Conservation (phyloP, 2,113 vertebrate species). For the Nycticebus coucang region DNA sequence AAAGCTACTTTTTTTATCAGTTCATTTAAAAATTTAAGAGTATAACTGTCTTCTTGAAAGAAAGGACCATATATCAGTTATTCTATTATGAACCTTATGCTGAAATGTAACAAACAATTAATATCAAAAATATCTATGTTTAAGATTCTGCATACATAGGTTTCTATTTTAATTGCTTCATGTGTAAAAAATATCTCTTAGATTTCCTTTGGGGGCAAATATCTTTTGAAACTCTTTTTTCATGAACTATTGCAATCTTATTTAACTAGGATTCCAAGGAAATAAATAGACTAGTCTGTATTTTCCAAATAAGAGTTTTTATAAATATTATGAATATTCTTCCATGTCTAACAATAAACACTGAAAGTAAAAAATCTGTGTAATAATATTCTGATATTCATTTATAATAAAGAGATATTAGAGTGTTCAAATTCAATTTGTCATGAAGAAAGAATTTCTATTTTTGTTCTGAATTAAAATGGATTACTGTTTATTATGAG, state of each 20-base stretch:
- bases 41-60: not conserved
- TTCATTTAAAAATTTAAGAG: not conserved
- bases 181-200: not conserved
- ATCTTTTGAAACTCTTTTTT: not conserved
- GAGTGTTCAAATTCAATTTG: not conserved
- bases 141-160: not conserved
- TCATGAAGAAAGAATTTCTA: not conserved
- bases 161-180: not conserved
- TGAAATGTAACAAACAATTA: not conserved
- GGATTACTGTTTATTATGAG: not conserved
- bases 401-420: not conserved
- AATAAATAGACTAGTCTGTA: not conserved
- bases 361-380: not conserved
- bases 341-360: not conserved
- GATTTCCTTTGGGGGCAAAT: not conserved
- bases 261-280: not conserved
- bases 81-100: not conserved
- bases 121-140: not conserved
- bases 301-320: not conserved
- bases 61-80: not conserved
- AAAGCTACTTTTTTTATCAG: not conserved
- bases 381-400: not conserved
- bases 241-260: not conserved
- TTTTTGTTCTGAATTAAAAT: slow-evolving; percentile 14
- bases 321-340: not conserved